A percentile compares a stretch with the other conserved stretches of the same genome.
These are phyloP conservation scores for Atta cephalotes DNA, from an alignment of 1,140 invertebrate genomes.

Conservation along the genomic window DNA sequence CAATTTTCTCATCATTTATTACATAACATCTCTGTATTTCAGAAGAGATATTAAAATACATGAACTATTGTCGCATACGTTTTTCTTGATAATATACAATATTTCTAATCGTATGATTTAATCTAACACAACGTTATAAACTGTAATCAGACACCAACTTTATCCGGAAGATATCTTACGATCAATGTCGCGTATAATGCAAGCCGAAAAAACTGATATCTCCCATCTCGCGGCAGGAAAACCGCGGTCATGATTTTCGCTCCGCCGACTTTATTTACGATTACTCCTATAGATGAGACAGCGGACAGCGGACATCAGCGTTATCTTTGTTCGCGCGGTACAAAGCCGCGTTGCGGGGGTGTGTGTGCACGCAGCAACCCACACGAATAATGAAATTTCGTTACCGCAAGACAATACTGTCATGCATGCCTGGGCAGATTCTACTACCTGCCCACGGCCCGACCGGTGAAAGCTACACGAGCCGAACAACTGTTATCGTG, in stretches of 20 bases:
- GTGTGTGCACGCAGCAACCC: constrained; percentile 33
- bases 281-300: constrained; percentile 52
- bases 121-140: neutral
- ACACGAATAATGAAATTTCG: constrained; percentile 70
- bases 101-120: neutral
- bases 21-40: no score
- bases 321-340: constrained; percentile 62
- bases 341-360: constrained; percentile 51
- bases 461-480: constrained; percentile 51
- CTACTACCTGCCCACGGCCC: constrained; percentile 42
- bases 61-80: neutral
- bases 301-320: constrained; percentile 56
- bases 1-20: no score
- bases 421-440: constrained; percentile 58
- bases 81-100: neutral
- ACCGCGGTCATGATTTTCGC: constrained; percentile 33
- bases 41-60: neutral
- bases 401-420: constrained; percentile 68
- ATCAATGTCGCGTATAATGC: neutral
- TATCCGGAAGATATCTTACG: neutral
- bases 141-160: neutral
- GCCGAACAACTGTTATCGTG: constrained; percentile 62
- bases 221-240: neutral
- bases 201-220: constrained; percentile 3
- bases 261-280: constrained; percentile 34